phyloP scores from a whole-genome alignment of 2,888 invertebrate genomes.

The Lottia gigantea region DNA sequence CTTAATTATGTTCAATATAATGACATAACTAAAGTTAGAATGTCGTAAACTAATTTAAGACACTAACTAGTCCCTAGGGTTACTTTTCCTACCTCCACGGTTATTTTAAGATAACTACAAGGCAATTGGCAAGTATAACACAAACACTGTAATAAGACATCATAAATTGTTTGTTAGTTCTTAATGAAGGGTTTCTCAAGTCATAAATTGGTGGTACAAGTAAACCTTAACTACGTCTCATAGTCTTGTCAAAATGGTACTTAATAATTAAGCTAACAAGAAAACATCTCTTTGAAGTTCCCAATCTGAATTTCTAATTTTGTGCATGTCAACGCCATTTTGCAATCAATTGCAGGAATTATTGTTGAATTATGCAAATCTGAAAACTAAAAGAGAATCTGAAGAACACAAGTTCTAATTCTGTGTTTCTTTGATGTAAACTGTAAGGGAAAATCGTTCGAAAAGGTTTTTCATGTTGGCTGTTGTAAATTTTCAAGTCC shows the following conservation, averaged over 20 bases:
- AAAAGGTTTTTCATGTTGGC: no score
- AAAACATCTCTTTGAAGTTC: no score
- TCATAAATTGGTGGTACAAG: neutral
- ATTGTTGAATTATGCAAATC: no score
- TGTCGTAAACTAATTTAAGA: neutral
- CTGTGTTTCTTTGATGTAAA: no score
- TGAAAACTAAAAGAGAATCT: no score
- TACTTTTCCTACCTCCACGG: neutral
- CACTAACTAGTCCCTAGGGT: neutral
- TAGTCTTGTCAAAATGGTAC: neutral
- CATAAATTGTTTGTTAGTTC: constrained; percentile 7
- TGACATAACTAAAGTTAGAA: neutral
- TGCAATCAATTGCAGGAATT: no score
- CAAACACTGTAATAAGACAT: neutral
- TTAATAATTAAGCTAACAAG: neutral
- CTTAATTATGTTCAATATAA: neutral
- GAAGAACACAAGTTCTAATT: no score
- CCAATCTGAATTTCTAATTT: no score
- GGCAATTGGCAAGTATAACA: constrained; percentile 8
- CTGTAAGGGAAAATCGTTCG: no score
- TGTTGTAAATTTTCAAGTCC: no score
- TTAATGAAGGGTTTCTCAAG: constrained; percentile 3
- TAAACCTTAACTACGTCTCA: no score
- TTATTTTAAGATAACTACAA: constrained; percentile 3
- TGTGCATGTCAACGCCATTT: no score